A percentile compares a stretch with the other conserved stretches of the same genome.
Evolutionary conservation across 1,140 invertebrate genomes (phyloP).

Genomic region (Drosophila neocordata): DNA sequence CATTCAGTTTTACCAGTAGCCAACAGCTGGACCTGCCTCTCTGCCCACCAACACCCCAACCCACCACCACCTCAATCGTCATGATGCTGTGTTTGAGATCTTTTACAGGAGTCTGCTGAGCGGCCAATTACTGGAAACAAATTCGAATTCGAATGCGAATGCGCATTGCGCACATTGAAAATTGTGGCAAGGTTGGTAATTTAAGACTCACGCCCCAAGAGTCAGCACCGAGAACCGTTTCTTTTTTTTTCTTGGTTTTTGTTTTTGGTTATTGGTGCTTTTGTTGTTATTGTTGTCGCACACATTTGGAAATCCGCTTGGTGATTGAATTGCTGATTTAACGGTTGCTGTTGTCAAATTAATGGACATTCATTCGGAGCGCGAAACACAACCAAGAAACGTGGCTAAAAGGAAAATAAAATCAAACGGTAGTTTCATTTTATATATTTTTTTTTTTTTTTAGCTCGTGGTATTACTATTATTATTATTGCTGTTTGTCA

Average conservation of each 20-base stretch:
- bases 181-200: slow-evolving; percentile 82
- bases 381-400: slow-evolving; percentile 20
- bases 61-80: background rate
- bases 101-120: slow-evolving; percentile 42
- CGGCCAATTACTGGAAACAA: slow-evolving; percentile 80
- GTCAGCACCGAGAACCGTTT: slow-evolving; percentile 57
- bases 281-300: slow-evolving; percentile 31
- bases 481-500: slow-evolving; percentile 38
- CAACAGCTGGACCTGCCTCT: slow-evolving; percentile 38
- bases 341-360: slow-evolving; percentile 82
- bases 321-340: slow-evolving; percentile 82
- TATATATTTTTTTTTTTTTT: slow-evolving; percentile 51
- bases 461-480: slow-evolving; percentile 74
- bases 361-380: slow-evolving; percentile 80
- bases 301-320: slow-evolving; percentile 33
- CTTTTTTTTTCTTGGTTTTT: slow-evolving; percentile 8
- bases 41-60: slow-evolving; percentile 6
- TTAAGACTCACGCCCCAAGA: slow-evolving; percentile 76
- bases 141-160: slow-evolving; percentile 75
- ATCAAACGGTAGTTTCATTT: slow-evolving; percentile 75
- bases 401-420: slow-evolving; percentile 30
- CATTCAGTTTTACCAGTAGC: slow-evolving; percentile 43
- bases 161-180: slow-evolving; percentile 59
- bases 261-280: slow-evolving; percentile 27
- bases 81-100: slow-evolving; percentile 10